Conservation (phyloP, 2,797 vertebrate genomes). For the Mus spretus region DNA sequence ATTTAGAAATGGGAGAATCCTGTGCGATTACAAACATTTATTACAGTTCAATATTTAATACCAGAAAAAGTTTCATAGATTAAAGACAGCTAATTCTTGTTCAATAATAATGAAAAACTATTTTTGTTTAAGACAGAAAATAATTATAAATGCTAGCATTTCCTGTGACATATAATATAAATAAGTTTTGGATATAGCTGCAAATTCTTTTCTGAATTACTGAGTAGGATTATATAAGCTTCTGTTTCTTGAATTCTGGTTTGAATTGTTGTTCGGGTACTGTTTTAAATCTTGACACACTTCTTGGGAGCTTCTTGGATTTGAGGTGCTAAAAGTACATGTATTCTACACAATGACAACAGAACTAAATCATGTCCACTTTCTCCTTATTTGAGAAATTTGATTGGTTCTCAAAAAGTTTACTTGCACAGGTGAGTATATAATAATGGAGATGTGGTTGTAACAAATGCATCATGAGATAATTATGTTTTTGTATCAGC, state of each 20-base stretch:
- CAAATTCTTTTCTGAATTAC: conserved; percentile 13
- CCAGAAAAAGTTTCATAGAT: neutral
- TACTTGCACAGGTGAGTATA: neutral
- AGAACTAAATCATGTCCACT: neutral
- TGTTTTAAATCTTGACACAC: neutral
- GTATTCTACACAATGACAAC: neutral
- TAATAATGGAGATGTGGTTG: neutral
- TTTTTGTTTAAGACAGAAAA: neutral
- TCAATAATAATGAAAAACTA: neutral
- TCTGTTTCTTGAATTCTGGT: conserved; percentile 6
- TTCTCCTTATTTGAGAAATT: neutral
- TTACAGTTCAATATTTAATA: neutral
- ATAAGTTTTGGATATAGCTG: neutral
- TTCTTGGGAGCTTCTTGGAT: neutral
- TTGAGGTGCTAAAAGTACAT: neutral
- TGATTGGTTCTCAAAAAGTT: neutral
- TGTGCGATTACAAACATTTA: neutral
- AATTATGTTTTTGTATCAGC: neutral
- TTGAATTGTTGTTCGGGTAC: conserved; percentile 25
- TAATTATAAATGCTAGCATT: neutral
- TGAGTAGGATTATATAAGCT: neutral
- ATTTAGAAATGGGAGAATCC: neutral
- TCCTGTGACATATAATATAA: neutral
- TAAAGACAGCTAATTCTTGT: neutral
- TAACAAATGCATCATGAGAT: neutral